Conservation (phyloP, 2,113 vertebrate genomes). For the Leptosomus discolor region DNA sequence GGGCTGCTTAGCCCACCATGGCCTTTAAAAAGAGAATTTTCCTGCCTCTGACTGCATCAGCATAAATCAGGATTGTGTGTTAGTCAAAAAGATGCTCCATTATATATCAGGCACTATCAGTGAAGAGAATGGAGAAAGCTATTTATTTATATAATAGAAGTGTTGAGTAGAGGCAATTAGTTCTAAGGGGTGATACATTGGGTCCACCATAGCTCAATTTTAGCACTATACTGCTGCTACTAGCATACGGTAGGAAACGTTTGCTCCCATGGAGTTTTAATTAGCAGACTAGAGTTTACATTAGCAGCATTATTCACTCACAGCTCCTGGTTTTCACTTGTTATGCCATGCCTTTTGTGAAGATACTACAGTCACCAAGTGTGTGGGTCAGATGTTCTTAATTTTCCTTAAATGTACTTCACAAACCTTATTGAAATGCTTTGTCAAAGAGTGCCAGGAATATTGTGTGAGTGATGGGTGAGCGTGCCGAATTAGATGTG, state of each 20-base stretch:
- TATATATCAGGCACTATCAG: background rate
- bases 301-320: background rate
- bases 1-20: background rate
- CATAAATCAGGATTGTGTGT: background rate
- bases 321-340: background rate
- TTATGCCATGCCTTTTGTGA: background rate
- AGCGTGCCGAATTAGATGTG: background rate
- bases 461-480: background rate
- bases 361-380: background rate
- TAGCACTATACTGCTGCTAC: background rate
- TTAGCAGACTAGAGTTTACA: background rate
- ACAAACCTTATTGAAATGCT: background rate
- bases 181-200: background rate
- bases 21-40: background rate
- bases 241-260: background rate
- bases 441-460: background rate
- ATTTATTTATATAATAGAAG: background rate
- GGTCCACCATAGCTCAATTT: background rate
- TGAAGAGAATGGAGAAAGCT: background rate
- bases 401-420: background rate
- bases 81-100: background rate
- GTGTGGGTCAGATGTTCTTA: background rate
- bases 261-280: background rate
- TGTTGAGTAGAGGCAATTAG: background rate
- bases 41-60: background rate